Percentiles rank a stretch among this genome's conserved stretches.
These are phyloP conservation scores for Macquaria australasica DNA, from an alignment of 2,113 vertebrate species.

Conservation along the genomic window DNA sequence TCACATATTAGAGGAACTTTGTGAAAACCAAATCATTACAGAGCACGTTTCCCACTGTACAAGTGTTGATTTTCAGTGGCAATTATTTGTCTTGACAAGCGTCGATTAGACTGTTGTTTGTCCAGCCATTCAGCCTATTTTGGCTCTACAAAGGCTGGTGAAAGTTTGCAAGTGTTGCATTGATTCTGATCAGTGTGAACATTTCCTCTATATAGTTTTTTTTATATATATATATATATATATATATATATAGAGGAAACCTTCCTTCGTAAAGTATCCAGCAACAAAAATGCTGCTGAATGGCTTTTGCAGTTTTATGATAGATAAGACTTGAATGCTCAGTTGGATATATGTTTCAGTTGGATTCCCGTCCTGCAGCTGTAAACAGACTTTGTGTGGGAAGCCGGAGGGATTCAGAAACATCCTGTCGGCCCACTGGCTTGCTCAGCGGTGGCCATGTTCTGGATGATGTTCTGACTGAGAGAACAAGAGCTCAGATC, in stretches of 20 bases:
- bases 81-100: neutral
- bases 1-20: neutral
- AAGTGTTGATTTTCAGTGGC: no score
- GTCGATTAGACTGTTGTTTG: neutral
- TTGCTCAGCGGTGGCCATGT: neutral
- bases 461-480: constrained; percentile 33
- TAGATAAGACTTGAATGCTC: neutral
- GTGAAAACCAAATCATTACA: neutral
- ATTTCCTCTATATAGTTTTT: no score
- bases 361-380: neutral
- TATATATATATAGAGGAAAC: no score
- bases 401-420: constrained; percentile 12
- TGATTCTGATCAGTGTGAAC: no score
- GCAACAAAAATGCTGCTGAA: neutral
- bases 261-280: no score
- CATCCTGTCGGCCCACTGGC: neutral
- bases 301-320: neutral
- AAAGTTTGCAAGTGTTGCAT: no score
- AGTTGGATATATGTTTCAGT: neutral
- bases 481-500: constrained; percentile 38
- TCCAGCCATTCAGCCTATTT: neutral
- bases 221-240: no score
- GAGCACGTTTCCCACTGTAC: neutral
- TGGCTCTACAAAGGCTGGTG: neutral
- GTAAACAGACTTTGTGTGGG: constrained; percentile 4